phyloP scores from a whole-genome alignment of 23 tunicate genomes.

The Ciona savignyi region DNA sequence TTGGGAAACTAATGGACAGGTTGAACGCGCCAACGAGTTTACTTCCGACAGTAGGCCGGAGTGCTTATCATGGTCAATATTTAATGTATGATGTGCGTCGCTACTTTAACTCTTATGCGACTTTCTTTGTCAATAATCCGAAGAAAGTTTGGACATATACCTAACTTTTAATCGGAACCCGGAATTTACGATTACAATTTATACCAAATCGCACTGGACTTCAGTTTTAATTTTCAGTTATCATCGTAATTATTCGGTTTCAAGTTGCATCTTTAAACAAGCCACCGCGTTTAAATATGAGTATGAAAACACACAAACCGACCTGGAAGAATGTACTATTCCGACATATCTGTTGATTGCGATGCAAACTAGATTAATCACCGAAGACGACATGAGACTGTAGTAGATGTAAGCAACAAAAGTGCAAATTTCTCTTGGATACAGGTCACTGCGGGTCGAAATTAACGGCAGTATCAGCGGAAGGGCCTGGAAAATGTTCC shows the following conservation, averaged over 20 bases:
- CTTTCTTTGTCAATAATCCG: too few relatives aligned
- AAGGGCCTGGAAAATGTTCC: neutral
- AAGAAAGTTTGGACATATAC: neutral
- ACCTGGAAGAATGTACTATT: slow-evolving; percentile 72
- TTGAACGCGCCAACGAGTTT: too few relatives aligned
- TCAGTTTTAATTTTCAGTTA: neutral
- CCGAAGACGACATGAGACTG: slow-evolving; percentile 39
- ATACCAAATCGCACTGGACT: neutral
- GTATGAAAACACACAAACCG: slow-evolving; percentile 5
- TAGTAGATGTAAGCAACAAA: slow-evolving; percentile 31
- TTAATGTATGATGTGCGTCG: too few relatives aligned
- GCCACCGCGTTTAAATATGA: too few relatives aligned
- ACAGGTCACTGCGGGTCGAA: neutral
- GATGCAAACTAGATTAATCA: slow-evolving; percentile 63
- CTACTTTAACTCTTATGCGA: too few relatives aligned
- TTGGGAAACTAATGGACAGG: too few relatives aligned
- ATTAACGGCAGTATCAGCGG: slow-evolving; percentile 15
- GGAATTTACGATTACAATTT: neutral
- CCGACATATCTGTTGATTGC: slow-evolving; percentile 84
- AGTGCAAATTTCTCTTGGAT: slow-evolving; percentile 15
- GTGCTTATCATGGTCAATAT: too few relatives aligned
- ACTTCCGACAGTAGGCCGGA: too few relatives aligned
- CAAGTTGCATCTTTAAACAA: neutral
- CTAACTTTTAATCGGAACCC: neutral
- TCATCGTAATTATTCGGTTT: neutral